These are phyloP conservation scores for Eptatretus atami DNA, from an alignment of 2,797 vertebrate species.

Conservation along the genomic window DNA sequence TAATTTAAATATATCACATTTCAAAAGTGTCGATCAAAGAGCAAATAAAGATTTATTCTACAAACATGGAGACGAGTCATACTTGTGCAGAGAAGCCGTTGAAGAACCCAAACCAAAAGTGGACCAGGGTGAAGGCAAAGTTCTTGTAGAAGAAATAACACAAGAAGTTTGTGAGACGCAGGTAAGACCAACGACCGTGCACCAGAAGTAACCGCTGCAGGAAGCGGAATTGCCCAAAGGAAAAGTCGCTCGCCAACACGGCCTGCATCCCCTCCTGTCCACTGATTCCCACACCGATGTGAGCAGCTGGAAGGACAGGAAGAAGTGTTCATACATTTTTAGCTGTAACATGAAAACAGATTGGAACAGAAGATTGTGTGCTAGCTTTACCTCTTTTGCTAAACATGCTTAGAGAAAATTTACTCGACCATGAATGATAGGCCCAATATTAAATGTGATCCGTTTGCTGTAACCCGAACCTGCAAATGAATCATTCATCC, in stretches of 20 bases:
- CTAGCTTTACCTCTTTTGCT: no score
- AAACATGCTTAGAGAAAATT: no score
- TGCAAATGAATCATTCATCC: no score
- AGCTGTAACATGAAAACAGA: no score
- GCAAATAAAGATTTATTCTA: no score
- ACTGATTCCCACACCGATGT: conserved; percentile 82
- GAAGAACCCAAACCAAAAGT: conserved; percentile 93
- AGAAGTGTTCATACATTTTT: no score
- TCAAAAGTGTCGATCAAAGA: no score
- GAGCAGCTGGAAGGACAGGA: conserved; percentile 29
- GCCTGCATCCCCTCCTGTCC: conserved; percentile 97
- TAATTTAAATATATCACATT: no score
- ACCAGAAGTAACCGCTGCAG: conserved; percentile 60
- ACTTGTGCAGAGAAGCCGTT: conserved; percentile 76
- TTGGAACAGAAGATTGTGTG: no score
- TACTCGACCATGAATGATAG: no score
- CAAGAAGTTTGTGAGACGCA: conserved; percentile 90
- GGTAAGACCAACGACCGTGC: conserved; percentile 86
- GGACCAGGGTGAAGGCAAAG: conserved; percentile 69
- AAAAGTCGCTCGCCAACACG: conserved; percentile 81
- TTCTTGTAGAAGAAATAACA: conserved; percentile 91
- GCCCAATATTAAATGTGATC: no score
- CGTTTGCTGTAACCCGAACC: no score
- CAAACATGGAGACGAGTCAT: conserved; percentile 10
- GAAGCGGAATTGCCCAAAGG: conserved; percentile 63